Percentiles rank a stretch among this genome's conserved stretches.
These are phyloP conservation scores for Mastigias papua DNA, from an alignment of 30 jellyfish, hydroid and myxozoan species.

Conservation along the genomic window DNA sequence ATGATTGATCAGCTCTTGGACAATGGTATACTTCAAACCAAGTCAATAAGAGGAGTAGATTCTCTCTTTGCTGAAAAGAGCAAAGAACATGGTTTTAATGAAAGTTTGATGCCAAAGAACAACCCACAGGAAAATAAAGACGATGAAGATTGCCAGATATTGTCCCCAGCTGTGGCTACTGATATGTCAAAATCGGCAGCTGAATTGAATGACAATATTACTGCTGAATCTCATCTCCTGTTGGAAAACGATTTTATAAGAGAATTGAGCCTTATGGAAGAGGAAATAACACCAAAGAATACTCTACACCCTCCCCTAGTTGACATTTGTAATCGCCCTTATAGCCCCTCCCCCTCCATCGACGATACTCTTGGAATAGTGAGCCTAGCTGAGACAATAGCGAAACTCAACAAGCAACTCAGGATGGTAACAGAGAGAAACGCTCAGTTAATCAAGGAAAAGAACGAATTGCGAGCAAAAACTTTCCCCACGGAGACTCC, in stretches of 20 bases:
- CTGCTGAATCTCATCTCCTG: not conserved
- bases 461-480: not conserved
- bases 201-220: not conserved
- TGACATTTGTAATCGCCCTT: not conserved
- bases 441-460: not conserved
- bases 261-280: not conserved
- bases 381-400: too few relatives aligned
- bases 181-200: not conserved
- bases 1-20: conserved; percentile 6
- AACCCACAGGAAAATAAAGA: not conserved
- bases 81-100: not conserved
- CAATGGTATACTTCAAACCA: not conserved
- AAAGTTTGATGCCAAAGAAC: not conserved
- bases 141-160: not conserved
- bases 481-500: not conserved
- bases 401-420: not conserved
- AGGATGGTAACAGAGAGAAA: not conserved
- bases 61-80: not conserved
- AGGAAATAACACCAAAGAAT: not conserved
- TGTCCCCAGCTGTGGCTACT: not conserved
- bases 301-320: not conserved
- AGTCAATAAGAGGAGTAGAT: not conserved
- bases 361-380: not conserved
- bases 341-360: not conserved
- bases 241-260: not conserved